Conservation (phyloP, 2,113 vertebrate species). For the Mirounga angustirostris region DNA sequence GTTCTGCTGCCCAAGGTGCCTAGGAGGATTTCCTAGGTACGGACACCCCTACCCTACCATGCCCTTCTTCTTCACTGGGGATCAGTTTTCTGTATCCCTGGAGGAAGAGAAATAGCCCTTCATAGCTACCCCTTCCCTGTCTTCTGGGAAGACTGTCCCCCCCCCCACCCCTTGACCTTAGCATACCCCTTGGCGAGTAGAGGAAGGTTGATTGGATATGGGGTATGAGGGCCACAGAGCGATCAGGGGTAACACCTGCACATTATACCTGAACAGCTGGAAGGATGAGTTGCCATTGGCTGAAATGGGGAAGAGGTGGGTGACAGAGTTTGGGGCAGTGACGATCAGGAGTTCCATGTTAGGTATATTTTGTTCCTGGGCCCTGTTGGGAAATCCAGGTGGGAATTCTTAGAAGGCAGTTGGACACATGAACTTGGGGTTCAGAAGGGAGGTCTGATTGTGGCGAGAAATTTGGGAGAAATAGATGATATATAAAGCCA, state of each 20-base stretch:
- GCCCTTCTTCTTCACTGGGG: background rate
- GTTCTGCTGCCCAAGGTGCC: background rate
- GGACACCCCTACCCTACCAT: background rate
- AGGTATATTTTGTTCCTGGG: background rate
- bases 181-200: rapidly evolving
- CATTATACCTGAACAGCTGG: background rate
- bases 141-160: background rate
- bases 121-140: background rate
- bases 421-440: background rate
- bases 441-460: background rate
- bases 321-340: background rate
- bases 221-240: too few species aligned
- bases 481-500: background rate
- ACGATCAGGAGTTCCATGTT: background rate
- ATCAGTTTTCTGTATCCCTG: background rate
- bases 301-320: background rate
- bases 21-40: background rate
- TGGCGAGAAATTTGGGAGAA: background rate
- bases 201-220: background rate
- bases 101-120: background rate
- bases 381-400: background rate
- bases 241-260: background rate
- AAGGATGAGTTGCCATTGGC: background rate
- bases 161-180: background rate
- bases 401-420: background rate